These are phyloP conservation scores for Rallus limicola DNA, from an alignment of 2,113 vertebrate genomes.

Conservation along the genomic window DNA sequence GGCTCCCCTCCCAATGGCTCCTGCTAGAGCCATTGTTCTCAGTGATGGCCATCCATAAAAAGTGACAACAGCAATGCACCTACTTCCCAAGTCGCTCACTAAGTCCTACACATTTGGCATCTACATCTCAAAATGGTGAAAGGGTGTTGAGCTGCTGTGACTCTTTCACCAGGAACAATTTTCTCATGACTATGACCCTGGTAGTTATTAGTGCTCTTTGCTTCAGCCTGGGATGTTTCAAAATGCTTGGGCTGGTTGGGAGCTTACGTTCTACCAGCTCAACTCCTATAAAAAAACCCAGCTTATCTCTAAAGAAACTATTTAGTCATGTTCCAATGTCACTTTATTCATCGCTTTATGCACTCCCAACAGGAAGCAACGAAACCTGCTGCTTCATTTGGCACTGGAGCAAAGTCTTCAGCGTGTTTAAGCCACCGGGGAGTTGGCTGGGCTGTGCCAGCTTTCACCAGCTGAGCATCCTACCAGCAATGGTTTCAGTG, in stretches of 20 bases:
- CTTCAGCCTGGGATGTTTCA: background rate
- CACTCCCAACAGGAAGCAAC: background rate
- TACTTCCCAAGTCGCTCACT: background rate
- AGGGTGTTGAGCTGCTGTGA: background rate
- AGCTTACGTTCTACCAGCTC: background rate
- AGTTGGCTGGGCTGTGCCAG: background rate
- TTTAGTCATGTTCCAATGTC: background rate
- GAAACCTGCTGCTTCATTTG: constrained; percentile 20
- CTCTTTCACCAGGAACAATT: background rate
- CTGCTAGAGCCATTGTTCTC: constrained; percentile 52
- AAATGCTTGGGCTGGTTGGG: background rate
- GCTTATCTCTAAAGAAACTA: background rate
- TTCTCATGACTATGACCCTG: background rate
- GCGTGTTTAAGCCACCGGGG: background rate
- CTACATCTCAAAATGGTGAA: background rate
- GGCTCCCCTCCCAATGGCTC: constrained; percentile 40
- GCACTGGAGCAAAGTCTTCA: background rate
- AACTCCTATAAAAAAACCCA: background rate
- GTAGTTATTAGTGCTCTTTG: background rate
- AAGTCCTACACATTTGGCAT: background rate
- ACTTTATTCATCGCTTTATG: background rate
- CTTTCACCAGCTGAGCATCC: constrained; percentile 10
- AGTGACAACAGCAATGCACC: constrained; percentile 16
- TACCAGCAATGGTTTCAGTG: constrained; percentile 34
- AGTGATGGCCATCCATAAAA: background rate